Evolutionary conservation across 2,113 vertebrate species (phyloP).

Genomic region (Ranitomeya variabilis): DNA sequence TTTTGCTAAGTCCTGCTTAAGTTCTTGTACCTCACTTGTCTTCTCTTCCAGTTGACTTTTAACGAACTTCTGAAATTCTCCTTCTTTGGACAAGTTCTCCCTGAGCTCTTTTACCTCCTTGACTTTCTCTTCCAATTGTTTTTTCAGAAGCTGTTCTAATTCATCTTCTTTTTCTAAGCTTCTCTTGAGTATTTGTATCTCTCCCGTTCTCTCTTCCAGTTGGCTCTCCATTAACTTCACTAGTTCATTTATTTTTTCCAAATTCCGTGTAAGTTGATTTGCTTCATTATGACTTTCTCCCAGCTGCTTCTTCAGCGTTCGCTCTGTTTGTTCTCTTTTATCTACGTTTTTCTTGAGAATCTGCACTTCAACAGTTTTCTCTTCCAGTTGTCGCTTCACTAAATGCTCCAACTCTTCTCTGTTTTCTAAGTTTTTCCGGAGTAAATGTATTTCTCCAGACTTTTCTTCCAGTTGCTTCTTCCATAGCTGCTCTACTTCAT

Average conservation of each 20-base stretch:
- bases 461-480: constrained; percentile 46
- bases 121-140: constrained; percentile 63
- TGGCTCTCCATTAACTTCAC: not conserved
- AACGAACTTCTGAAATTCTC: not conserved
- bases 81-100: constrained; percentile 62
- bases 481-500: not conserved
- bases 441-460: not conserved
- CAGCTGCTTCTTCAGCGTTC: constrained; percentile 26
- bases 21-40: not conserved
- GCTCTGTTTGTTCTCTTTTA: constrained; percentile 33
- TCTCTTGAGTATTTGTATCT: constrained; percentile 18
- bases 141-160: constrained; percentile 61
- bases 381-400: constrained; percentile 36
- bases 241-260: constrained; percentile 33
- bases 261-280: constrained; percentile 10
- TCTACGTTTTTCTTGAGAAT: constrained; percentile 14
- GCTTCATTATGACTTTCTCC: constrained; percentile 9
- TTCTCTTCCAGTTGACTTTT: constrained; percentile 27
- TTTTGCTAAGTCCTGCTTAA: constrained; percentile 16
- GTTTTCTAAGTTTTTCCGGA: constrained; percentile 43
- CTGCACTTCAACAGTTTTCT: constrained; percentile 33
- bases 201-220: constrained; percentile 36
- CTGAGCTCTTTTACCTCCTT: constrained; percentile 62
- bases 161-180: constrained; percentile 66
- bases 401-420: constrained; percentile 31